phyloP scores from a whole-genome alignment of 1,140 invertebrate species.

The Eueides isabella region DNA sequence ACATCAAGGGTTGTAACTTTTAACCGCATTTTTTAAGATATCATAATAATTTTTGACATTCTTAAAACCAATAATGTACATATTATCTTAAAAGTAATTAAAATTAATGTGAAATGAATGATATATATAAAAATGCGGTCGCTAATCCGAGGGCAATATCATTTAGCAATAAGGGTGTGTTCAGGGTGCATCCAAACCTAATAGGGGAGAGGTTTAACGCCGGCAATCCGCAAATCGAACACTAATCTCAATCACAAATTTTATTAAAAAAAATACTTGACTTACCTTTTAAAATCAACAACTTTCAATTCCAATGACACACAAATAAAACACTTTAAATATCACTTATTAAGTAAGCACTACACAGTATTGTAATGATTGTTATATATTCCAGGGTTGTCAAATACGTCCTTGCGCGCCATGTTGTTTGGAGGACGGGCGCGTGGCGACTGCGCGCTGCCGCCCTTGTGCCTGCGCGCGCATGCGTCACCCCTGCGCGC shows the following conservation, averaged over 20 bases:
- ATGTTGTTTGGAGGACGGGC: conserved; percentile 73
- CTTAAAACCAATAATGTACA: background rate
- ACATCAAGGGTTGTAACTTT: background rate
- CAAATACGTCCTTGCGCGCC: conserved; percentile 72
- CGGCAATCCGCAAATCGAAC: conserved; percentile 1
- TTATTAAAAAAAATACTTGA: conserved; percentile 27
- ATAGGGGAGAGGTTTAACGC: conserved; percentile 5
- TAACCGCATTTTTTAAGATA: background rate
- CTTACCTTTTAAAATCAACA: conserved; percentile 69
- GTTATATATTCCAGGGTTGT: conserved; percentile 60
- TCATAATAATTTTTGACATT: background rate
- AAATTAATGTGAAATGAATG: background rate
- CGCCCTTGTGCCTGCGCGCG: conserved; percentile 66
- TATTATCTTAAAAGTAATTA: background rate
- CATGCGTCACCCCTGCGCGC: conserved; percentile 65
- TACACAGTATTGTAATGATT: conserved; percentile 49
- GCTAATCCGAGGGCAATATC: background rate
- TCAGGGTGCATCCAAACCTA: background rate
- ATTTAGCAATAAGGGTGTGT: conserved; percentile 21
- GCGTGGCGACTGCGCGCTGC: conserved; percentile 77
- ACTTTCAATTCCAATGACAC: conserved; percentile 60
- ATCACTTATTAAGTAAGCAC: conserved; percentile 41
- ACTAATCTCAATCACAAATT: background rate
- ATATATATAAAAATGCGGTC: background rate
- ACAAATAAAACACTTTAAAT: conserved; percentile 47